phyloP scores from a whole-genome alignment of 2,888 invertebrate genomes.

The Callyntrura sp. region DNA sequence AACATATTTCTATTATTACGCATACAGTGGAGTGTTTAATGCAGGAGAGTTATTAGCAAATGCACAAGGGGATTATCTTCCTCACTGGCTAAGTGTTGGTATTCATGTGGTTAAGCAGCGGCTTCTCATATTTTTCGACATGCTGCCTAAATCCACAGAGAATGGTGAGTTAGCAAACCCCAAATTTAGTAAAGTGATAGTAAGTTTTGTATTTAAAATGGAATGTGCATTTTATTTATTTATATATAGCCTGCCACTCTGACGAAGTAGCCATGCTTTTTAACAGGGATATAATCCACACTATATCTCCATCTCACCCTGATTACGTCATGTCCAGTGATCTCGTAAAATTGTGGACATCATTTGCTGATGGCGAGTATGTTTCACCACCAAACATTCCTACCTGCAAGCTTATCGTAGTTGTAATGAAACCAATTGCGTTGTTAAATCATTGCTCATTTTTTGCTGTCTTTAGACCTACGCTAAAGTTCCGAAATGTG shows the following conservation, averaged over 20 bases:
- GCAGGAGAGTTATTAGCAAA: slow-evolving; percentile 58
- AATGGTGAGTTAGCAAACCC: slow-evolving; percentile 24
- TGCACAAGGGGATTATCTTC: slow-evolving; percentile 64
- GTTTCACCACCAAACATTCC: too few species aligned
- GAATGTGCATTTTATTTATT: neutral
- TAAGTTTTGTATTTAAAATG: neutral
- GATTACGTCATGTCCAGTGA: slow-evolving; percentile 77
- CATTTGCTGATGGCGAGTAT: slow-evolving; percentile 76
- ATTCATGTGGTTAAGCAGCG: slow-evolving; percentile 29
- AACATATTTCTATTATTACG: slow-evolving; percentile 75
- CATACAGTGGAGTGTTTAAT: slow-evolving; percentile 62
- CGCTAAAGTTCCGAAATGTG: slow-evolving; percentile 70
- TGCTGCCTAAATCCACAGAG: slow-evolving; percentile 28
- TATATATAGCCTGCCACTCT: slow-evolving; percentile 52
- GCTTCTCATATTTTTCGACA: slow-evolving; percentile 29
- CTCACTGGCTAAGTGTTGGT: slow-evolving; percentile 50
- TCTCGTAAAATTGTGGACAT: slow-evolving; percentile 75
- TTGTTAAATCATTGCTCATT: too few species aligned
- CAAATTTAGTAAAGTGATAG: neutral
- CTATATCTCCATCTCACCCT: slow-evolving; percentile 22
- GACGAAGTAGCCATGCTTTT: slow-evolving; percentile 70
- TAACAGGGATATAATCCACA: slow-evolving; percentile 54
- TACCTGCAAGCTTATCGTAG: neutral
- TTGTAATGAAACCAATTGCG: neutral
- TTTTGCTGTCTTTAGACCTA: slow-evolving; percentile 40